A percentile compares a stretch with the other conserved stretches of the same genome.
Evolutionary conservation across 2,113 vertebrate genomes (phyloP).

Genomic region (Leucoraja erinaceus): DNA sequence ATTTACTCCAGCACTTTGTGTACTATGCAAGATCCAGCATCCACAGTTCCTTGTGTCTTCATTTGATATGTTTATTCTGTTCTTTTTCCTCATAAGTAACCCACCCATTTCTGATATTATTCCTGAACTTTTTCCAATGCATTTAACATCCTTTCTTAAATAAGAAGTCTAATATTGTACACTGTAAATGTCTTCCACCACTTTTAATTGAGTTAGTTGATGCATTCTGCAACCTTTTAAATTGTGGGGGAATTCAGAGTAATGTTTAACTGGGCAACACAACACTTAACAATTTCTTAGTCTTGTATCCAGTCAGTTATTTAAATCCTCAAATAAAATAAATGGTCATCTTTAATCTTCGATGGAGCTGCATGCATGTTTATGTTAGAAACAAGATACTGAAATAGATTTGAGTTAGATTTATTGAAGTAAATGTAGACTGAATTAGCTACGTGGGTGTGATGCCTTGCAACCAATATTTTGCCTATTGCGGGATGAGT

Average conservation of each 20-base stretch:
- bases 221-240: neutral
- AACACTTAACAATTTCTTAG: neutral
- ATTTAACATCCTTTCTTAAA: too few relatives aligned
- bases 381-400: neutral
- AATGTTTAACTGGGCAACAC: neutral
- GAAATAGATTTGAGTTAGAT: neutral
- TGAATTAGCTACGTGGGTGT: neutral
- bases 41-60: too few relatives aligned
- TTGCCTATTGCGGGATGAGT: neutral
- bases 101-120: too few relatives aligned
- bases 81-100: too few relatives aligned
- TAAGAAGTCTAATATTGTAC: too few relatives aligned
- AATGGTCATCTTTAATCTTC: neutral
- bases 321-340: neutral
- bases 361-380: neutral
- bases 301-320: neutral
- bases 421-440: neutral
- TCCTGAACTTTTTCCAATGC: too few relatives aligned
- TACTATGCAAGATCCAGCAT: too few relatives aligned
- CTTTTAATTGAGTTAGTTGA: neutral
- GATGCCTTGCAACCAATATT: neutral
- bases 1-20: too few relatives aligned
- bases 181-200: neutral
- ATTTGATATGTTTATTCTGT: too few relatives aligned
- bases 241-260: neutral